Base-by-base conservation (phyloP, 2,797 vertebrate genomes). In the Channallabes apus region DNA sequence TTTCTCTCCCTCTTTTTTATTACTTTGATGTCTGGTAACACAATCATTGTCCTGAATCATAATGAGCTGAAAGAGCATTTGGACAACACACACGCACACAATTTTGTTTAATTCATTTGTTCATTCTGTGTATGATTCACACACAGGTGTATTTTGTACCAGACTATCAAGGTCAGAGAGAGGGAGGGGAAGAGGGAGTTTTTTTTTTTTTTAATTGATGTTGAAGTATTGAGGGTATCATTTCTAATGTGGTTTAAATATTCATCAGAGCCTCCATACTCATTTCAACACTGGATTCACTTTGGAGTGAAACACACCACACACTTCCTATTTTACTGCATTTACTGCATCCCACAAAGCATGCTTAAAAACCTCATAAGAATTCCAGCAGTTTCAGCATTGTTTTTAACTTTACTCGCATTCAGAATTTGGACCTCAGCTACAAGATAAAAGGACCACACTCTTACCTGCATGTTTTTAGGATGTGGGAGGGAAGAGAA, bases 21-120 rank as follows among this genome's bases (percentile, higher is more conserved):
- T 76, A 59, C 76, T 76, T 80, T 82, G 41, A 82, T 85, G 80
- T 82, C 80, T 73, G 80, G 83, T 65, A 82, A 72, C 35, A 32
- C 51, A 59, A 24, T 78, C 65, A 69, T 71, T 78, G 86, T 85
- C 75, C 86, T 85, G 86, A 73, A 87, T 87, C 56, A 22, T 87
- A 85, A 87, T 87, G 75, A 73, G 80, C 17, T 78, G n/a, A 27
- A 73, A 82, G 68, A 83, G 62, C 80, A 79, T 83, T 84, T 58
- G 54, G 59, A 68, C 80, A 86, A 80, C 7, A 69, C 75, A 46
- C 69, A n/a, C 46, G 29, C 41, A 32, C 56, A 69, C 76, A 12
- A 14, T 54, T 82, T 56, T 56, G n/a, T 32, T 35, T 69, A 54
- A 86, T 75, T 82, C n/a, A 86, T 68, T 72, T 75, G 59, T 87